These are phyloP conservation scores for Andrena hattorfiana DNA, from an alignment of 2,888 invertebrate species.

Conservation along the genomic window DNA sequence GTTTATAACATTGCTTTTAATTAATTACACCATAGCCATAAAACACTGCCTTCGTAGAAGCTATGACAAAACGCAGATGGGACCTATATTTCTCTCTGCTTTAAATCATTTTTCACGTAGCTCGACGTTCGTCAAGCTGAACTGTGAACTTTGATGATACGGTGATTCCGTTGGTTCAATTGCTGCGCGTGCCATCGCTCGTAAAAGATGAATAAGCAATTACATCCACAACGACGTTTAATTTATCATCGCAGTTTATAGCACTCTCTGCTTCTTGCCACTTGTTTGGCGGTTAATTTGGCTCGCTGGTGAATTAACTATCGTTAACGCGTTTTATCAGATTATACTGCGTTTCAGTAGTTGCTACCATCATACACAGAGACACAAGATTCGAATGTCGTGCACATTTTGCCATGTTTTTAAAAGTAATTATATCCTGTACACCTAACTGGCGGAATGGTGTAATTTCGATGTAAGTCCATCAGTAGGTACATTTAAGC, in stretches of 20 bases:
- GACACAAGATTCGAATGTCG: background rate
- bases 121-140: background rate
- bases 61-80: background rate
- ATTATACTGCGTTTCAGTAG: background rate
- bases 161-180: constrained; percentile 35
- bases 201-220: constrained; percentile 51
- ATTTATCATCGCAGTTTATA: constrained; percentile 18
- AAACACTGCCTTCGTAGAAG: background rate
- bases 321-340: background rate
- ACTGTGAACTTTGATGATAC: background rate
- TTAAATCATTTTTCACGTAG: constrained; percentile 4
- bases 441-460: background rate
- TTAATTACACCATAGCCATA: background rate
- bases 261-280: background rate
- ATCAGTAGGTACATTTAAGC: background rate
- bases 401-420: background rate
- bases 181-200: constrained; percentile 35
- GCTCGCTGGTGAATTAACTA: background rate
- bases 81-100: background rate
- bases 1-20: background rate
- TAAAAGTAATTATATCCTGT: background rate
- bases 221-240: constrained; percentile 5
- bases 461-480: background rate
- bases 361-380: background rate
- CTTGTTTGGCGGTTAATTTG: constrained; percentile 4